Evolutionary conservation across 64 coral and sea anemone species (phyloP).

Genomic region (Hydrozoanthus tunicans): DNA sequence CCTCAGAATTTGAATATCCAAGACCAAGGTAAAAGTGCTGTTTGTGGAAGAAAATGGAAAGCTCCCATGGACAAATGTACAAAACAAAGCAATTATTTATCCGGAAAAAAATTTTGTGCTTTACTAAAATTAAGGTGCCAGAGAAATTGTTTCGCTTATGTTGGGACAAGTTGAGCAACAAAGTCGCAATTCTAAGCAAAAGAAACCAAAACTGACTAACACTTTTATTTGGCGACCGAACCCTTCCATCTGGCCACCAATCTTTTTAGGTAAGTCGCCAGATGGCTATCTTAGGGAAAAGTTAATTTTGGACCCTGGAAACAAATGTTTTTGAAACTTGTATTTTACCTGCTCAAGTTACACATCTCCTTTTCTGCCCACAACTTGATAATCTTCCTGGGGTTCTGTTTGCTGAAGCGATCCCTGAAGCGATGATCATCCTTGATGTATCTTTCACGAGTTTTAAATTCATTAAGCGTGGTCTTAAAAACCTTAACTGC

Average conservation of each 20-base stretch:
- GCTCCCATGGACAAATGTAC: not conserved
- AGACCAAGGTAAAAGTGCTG: too few relatives aligned
- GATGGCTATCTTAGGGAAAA: too few relatives aligned
- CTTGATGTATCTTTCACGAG: constrained; percentile 93
- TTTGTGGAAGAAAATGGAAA: too few relatives aligned
- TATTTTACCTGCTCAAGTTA: constrained; percentile 87
- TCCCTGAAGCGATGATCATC: constrained; percentile 97
- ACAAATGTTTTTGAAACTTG: not conserved
- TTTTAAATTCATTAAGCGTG: constrained; percentile 95
- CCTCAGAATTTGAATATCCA: too few relatives aligned
- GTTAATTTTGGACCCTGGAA: too few relatives aligned
- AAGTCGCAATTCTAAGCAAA: not conserved
- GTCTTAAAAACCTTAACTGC: constrained; percentile 99
- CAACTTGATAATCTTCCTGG: constrained; percentile 89
- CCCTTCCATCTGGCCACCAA: too few relatives aligned
- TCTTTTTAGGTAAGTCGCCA: too few relatives aligned
- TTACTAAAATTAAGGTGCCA: too few relatives aligned
- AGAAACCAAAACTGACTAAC: not conserved
- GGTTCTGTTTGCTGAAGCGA: constrained; percentile 97
- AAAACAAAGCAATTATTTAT: not conserved
- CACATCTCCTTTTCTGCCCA: constrained; percentile 99
- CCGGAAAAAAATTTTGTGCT: too few relatives aligned
- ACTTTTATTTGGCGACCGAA: too few relatives aligned
- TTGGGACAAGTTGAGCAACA: not conserved
- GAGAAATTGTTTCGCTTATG: too few relatives aligned